Evolutionary conservation across 2,113 vertebrate genomes (phyloP).

Genomic region (Gallinago media): DNA sequence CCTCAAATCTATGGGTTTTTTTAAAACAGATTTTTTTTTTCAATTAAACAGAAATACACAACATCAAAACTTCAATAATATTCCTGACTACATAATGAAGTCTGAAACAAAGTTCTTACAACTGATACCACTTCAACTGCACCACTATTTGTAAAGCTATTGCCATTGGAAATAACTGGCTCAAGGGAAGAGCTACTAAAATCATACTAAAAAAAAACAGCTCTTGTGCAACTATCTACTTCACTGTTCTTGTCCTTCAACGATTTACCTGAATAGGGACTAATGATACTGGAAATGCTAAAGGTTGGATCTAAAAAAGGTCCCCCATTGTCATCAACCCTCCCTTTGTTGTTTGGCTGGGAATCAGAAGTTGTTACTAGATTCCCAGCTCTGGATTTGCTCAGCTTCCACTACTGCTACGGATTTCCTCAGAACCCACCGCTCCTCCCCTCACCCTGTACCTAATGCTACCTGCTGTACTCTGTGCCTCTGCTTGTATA

Average conservation of each 20-base stretch:
- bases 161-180: not conserved
- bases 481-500: not conserved
- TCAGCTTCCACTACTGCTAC: not conserved
- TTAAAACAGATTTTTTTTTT: not conserved
- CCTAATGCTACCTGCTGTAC: not conserved
- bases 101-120: not conserved
- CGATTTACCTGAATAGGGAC: not conserved
- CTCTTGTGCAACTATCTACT: not conserved
- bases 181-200: not conserved
- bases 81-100: not conserved
- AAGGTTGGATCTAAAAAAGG: too few relatives aligned
- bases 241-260: not conserved
- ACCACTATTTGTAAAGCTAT: fast-evolving
- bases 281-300: not conserved
- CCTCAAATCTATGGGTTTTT: not conserved
- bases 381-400: not conserved
- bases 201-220: not conserved
- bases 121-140: not conserved
- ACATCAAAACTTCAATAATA: not conserved
- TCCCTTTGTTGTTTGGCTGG: not conserved
- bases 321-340: too few relatives aligned
- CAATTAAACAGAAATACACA: not conserved
- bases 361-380: not conserved
- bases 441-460: not conserved
- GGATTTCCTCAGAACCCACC: not conserved